Base-by-base conservation (phyloP, 1,140 invertebrate genomes). In the Oryzaephilus surinamensis region DNA sequence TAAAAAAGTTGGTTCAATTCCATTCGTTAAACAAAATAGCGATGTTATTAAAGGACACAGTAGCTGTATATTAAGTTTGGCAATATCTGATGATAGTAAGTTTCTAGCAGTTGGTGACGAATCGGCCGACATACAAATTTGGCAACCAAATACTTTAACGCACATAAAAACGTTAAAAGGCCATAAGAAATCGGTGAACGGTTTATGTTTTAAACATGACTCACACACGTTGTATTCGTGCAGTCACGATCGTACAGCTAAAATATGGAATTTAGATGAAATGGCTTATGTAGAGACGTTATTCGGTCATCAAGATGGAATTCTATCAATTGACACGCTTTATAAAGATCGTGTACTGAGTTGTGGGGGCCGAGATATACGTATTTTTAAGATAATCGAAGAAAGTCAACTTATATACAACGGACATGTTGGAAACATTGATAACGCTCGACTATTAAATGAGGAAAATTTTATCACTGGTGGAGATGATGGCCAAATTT, bases 321-420 rank as follows among this genome's bases (percentile, higher is more conserved):
- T 97, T 3, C 89, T 85, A 5, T 77, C 76, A n/a, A 85, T 97
- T 31, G 94, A 97, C 68, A 79, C 84, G 2, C 58, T 91, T 26
- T 71, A 75, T 28, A 71, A 81, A 45, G 92, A 97, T 54, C 70
- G 90, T 42, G 87, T 86, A 2, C 74, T 97, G 1, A 90, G 91
- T 4, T 76, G 82, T 31, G 94, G 94, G 26, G 90, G 92, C 16
- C 72, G 79, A 41, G 95, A 98, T 60, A 61, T 97, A 24, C 71
- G 92, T 46, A 76, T 97, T 47, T 98, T 93, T 92, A 97, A 97
- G 64, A 85, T 98, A 41, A 76, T 83, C 0, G 93, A 97, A 68
- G 94, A 97, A 60, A 95, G 92, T 28, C 94, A 97, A 56, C 67
- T 97, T 5, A 83, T 97, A 43, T 97, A 87, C 61, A 88, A 93